These are phyloP conservation scores for Heliconius ismenius DNA, from an alignment of 2,888 invertebrate species.

Conservation along the genomic window DNA sequence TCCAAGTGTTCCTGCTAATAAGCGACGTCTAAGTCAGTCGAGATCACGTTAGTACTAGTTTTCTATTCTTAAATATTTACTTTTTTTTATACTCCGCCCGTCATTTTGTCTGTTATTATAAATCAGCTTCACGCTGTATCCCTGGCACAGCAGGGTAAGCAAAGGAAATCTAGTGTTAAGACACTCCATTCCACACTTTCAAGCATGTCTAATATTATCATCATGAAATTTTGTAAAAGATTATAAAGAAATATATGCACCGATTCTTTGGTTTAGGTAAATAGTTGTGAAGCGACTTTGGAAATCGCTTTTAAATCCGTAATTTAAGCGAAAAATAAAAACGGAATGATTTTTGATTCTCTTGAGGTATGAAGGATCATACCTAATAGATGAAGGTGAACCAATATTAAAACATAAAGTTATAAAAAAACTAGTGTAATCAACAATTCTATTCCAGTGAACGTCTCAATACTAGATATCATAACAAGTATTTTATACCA, in stretches of 20 bases:
- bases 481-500: conserved; percentile 56
- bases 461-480: conserved; percentile 49
- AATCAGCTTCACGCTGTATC: no score
- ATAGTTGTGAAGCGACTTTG: no score
- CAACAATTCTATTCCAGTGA: conserved; percentile 58
- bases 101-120: no score
- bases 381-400: not conserved
- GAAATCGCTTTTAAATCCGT: no score
- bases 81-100: no score
- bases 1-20: conserved; percentile 40
- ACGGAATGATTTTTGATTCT: not conserved
- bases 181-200: no score
- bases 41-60: conserved; percentile 60
- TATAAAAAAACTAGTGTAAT: not conserved
- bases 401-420: not conserved
- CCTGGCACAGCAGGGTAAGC: no score
- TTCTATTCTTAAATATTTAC: conserved; percentile 28
- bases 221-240: not conserved
- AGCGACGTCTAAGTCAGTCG: conserved; percentile 43
- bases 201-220: no score
- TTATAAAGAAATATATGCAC: not conserved
- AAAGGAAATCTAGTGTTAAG: no score
- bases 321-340: no score
- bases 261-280: no score
- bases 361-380: not conserved